Evolutionary conservation across 2,888 invertebrate genomes (phyloP).

Genomic region (Xanthia icteritia): DNA sequence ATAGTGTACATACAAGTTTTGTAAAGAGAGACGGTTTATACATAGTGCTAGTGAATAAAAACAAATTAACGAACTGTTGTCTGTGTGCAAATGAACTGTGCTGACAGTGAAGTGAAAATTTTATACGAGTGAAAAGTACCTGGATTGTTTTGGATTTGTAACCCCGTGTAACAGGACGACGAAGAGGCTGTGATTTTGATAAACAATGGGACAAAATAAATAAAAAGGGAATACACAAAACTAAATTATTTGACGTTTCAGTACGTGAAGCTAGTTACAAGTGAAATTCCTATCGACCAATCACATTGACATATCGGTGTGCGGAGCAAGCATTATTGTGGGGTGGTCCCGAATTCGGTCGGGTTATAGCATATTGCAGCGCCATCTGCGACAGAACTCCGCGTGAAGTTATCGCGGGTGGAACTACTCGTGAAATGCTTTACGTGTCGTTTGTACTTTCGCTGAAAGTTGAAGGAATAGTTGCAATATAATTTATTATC

Average conservation of each 20-base stretch:
- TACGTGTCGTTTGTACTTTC: constrained; percentile 87
- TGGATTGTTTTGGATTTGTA: constrained; percentile 79
- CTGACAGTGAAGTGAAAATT: constrained; percentile 81
- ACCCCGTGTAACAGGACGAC: constrained; percentile 70
- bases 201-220: constrained; percentile 62
- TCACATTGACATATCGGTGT: constrained; percentile 70
- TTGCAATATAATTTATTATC: constrained; percentile 72
- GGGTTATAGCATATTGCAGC: constrained; percentile 73
- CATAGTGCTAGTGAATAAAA: constrained; percentile 78
- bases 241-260: constrained; percentile 82
- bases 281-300: constrained; percentile 73
- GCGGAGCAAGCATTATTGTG: constrained; percentile 59
- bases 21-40: constrained; percentile 73
- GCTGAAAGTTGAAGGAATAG: constrained; percentile 78
- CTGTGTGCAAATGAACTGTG: constrained; percentile 78
- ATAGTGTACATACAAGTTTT: constrained; percentile 81
- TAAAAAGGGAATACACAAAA: constrained; percentile 73
- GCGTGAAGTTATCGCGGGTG: constrained; percentile 81
- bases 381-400: constrained; percentile 81
- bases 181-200: constrained; percentile 80
- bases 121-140: constrained; percentile 72
- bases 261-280: constrained; percentile 81
- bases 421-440: constrained; percentile 83
- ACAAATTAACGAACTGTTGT: constrained; percentile 75
- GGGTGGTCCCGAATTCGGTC: constrained; percentile 70